Base-by-base conservation (phyloP, 2,113 vertebrate species). In the Myiopsitta monachus region DNA sequence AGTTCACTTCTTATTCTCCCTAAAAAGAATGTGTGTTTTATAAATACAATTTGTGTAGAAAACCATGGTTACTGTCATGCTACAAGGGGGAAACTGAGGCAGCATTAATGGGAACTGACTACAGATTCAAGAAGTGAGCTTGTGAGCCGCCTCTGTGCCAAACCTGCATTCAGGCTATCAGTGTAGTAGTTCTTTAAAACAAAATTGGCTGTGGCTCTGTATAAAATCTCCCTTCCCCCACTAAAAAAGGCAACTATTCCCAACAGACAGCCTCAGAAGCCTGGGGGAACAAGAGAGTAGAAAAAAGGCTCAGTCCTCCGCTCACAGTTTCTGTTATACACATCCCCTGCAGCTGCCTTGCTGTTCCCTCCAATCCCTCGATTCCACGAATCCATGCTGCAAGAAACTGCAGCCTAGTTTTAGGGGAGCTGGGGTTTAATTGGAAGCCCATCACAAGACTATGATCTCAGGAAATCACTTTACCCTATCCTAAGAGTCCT, bases 31-130 rank as follows among this genome's bases (percentile, higher is more conserved):
- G 1, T 18, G 27, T 75, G 62, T 80, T 87, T 94, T 57, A 47
- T 72, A 88, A 84, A 87, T 63, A 24, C 55, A 64, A 8, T 55
- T 64, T 67, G 61, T 52, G 69, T 59, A 78, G 73, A 92, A 73
- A 92, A 84, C 43, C 61, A 26, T 68, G 54, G 84, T 85, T 77
- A 68, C 19, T 78, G 18, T 86, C 43, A 61, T 0, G 0, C 57
- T 64, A 23, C 64, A 77, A 67, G 39, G 36, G 78, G 73, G 90
- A 93, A 94, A 96, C 86, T 78, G 80, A 96, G 90, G 94, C 83
- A 95, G 33, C 30, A 28, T 72, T 61, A 68, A 55, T 72, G 28
- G 51, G 73, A 92, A 92, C 80, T 79, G 80, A 69, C 74, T 70
- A 64, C 33, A 83, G 87, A 94, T 87, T 95, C 38, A 91, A 83